Conservation (phyloP, 2,113 vertebrate species). For the Galeopterus variegatus region DNA sequence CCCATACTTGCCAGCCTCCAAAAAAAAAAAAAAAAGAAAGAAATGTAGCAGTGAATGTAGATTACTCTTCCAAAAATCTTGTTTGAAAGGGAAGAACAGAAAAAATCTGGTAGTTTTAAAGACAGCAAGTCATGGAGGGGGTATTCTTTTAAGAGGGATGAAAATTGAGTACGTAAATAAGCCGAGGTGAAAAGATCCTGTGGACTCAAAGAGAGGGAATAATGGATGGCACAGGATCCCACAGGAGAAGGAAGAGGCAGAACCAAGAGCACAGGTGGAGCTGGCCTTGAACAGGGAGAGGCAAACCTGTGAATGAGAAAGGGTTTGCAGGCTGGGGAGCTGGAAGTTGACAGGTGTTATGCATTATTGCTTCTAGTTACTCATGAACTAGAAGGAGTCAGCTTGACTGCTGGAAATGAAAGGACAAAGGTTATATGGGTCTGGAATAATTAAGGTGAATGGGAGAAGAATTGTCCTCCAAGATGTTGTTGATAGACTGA, state of each 20-base stretch:
- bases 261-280: background rate
- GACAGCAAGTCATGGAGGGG: background rate
- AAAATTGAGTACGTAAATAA: background rate
- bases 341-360: background rate
- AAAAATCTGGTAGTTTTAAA: background rate
- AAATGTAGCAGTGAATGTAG: background rate
- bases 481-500: background rate
- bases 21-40: too few species aligned
- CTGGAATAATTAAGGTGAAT: background rate
- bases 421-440: background rate
- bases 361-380: conserved; percentile 31
- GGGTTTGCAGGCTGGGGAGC: background rate
- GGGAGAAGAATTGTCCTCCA: background rate
- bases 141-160: background rate
- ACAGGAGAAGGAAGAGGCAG: background rate
- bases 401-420: background rate
- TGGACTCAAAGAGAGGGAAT: background rate
- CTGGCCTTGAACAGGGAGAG: background rate
- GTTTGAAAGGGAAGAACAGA: background rate
- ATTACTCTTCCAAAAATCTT: background rate
- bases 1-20: too few species aligned
- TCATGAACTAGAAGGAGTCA: conserved; percentile 18
- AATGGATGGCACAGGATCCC: background rate
- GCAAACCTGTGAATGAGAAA: background rate
- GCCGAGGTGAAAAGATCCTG: background rate